phyloP scores from a whole-genome alignment of 2,113 vertebrate genomes.

The Corythaeola cristata region DNA sequence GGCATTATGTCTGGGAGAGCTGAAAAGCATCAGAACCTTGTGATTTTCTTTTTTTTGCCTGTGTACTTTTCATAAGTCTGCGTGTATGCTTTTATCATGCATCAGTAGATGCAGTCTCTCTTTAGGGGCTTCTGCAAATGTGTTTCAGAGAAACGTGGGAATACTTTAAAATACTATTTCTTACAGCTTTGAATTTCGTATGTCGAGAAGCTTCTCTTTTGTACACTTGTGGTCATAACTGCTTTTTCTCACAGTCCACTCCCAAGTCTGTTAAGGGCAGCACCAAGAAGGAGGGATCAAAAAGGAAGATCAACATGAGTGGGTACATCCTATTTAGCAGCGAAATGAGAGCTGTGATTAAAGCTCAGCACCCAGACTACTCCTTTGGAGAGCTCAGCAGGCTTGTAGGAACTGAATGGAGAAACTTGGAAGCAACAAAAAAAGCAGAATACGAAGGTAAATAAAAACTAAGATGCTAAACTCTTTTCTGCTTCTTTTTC shows the following conservation, averaged over 20 bases:
- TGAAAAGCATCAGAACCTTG: constrained; percentile 9
- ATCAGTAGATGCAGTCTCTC: neutral
- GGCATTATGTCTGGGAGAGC: neutral
- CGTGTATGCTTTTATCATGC: neutral
- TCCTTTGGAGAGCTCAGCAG: constrained; percentile 98
- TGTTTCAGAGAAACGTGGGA: neutral
- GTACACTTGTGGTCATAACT: constrained; percentile 40
- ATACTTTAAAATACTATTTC: neutral
- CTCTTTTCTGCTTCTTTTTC: neutral
- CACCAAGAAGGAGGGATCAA: constrained; percentile 95
- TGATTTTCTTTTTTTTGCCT: neutral
- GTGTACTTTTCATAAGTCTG: neutral
- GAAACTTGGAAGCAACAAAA: constrained; percentile 93
- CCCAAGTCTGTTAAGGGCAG: constrained; percentile 94
- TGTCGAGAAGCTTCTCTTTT: neutral
- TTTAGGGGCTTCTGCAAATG: neutral
- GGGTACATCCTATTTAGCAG: constrained; percentile 99
- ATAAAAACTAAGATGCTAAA: constrained; percentile 28
- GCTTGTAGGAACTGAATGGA: constrained; percentile 97
- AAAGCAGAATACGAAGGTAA: constrained; percentile 99
- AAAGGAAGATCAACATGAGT: constrained; percentile 99
- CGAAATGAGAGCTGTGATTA: constrained; percentile 98
- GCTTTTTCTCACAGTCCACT: constrained; percentile 83
- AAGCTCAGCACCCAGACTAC: constrained; percentile 97
- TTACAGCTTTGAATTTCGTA: constrained; percentile 25